A percentile compares a stretch with the other conserved stretches of the same genome.
phyloP scores from a whole-genome alignment of 2,888 invertebrate genomes.

The Hemistola chrysoprasaria region DNA sequence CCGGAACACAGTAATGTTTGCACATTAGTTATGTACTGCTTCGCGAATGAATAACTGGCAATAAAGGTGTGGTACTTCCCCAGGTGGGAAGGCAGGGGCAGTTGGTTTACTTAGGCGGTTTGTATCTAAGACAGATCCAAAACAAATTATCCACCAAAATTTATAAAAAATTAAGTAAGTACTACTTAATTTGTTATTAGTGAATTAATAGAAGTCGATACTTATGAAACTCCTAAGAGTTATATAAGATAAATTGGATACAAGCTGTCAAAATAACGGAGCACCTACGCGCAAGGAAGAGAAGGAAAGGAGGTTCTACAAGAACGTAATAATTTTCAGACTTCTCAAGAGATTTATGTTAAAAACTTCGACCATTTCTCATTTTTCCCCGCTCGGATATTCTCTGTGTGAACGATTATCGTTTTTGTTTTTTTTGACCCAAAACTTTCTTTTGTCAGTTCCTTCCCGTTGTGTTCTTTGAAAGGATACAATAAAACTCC shows the following conservation, averaged over 20 bases:
- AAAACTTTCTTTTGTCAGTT: slow-evolving; percentile 47
- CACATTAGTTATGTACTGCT: too few relatives aligned
- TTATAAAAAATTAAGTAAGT: too few relatives aligned
- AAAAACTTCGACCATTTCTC: slow-evolving; percentile 76
- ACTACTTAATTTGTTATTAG: too few relatives aligned
- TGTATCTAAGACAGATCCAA: too few relatives aligned
- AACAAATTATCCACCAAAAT: too few relatives aligned
- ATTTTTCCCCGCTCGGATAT: slow-evolving; percentile 53
- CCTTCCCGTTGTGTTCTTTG: slow-evolving; percentile 29
- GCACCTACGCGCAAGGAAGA: slow-evolving; percentile 32
- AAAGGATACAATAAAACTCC: slow-evolving; percentile 38
- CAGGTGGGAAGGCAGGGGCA: too few relatives aligned
- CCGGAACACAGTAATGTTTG: too few relatives aligned
- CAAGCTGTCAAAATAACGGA: slow-evolving; percentile 27
- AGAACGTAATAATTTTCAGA: slow-evolving; percentile 71
- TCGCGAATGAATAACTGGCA: too few relatives aligned
- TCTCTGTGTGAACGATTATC: slow-evolving; percentile 74
- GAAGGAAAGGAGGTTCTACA: slow-evolving; percentile 49
- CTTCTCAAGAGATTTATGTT: slow-evolving; percentile 74
- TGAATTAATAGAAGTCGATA: too few relatives aligned
- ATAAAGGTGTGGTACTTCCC: too few relatives aligned
- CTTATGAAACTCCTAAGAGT: neutral
- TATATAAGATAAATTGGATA: slow-evolving; percentile 22
- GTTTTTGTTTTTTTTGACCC: slow-evolving; percentile 52
- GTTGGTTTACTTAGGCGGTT: too few relatives aligned